Base-by-base conservation (phyloP, 2,797 vertebrate genomes). In the Gymnopithys bicolor region DNA sequence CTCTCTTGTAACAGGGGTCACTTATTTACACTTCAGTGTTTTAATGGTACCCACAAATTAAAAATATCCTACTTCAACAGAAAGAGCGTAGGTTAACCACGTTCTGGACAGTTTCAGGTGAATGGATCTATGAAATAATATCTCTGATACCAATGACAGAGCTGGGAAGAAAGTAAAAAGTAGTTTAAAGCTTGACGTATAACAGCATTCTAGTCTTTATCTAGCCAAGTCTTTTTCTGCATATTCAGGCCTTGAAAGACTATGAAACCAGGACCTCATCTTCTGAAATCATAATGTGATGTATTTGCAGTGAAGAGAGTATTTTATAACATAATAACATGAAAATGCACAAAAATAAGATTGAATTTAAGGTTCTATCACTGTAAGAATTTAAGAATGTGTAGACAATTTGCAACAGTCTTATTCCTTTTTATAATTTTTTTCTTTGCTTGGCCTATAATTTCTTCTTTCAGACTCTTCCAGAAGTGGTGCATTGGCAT, bases 351-450 rank as follows among this genome's bases (percentile, higher is more conserved):
- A 55, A 59, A 74, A 69, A 49, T 53, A 46, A 70, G 8, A 62
- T 9, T 52, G 19, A 70, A 58, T 60, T 28, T 53, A 58, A 74
- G 5, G 6, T 62, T 67, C 78, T 33, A 11, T 32, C 7, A 77
- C 18, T 33, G 6, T 45, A 66, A 86, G 19, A 69, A 32, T 66
- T 62, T 49, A 25, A 32, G 7, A 69, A 46, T n/a, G 3, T 9
- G 11, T 46, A 62, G 2, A 28, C 23, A 30, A 56, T 39, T 89
- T 66, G 8, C 27, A 39, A 59, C 56, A 22, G 0, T 33, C 2
- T 43, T 24, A 4, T n/a, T n/a, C 1, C 2, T 46, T 43, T 35
- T 39, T 53, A 24, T 30, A 1, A 0, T 33, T 66, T 60, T 78
- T 58, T 74, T 77, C 4, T 63, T 67, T 63, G 12, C 32, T 87